Evolutionary conservation across 2,113 vertebrate genomes (phyloP).

Genomic region (Notiomystis cincta): DNA sequence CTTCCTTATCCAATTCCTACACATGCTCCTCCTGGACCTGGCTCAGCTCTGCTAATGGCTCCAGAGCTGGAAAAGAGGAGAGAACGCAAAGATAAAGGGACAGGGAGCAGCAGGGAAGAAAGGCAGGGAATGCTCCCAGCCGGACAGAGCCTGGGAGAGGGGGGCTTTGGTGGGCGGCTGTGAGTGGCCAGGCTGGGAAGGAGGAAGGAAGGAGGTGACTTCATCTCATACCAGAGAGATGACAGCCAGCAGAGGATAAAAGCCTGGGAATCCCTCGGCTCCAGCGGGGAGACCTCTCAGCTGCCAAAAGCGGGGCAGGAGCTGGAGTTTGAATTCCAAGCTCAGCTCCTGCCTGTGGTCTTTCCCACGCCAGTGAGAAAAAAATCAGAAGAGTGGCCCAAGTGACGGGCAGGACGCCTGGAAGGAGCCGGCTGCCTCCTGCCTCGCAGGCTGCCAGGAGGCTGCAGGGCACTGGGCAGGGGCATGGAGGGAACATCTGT

Average conservation of each 20-base stretch:
- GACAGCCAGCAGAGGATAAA: conserved; percentile 1
- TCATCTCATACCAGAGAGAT: conserved; percentile 1
- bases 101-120: background rate
- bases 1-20: conserved; percentile 23
- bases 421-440: background rate
- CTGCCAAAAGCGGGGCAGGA: background rate
- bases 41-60: background rate
- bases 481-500: background rate
- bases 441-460: background rate
- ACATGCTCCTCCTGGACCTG: background rate
- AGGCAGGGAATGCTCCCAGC: background rate
- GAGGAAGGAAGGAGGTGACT: conserved; percentile 10
- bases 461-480: background rate
- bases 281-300: background rate
- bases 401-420: accelerated
- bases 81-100: background rate
- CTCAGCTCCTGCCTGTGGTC: background rate
- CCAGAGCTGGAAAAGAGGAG: background rate
- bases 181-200: background rate
- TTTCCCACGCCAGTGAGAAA: background rate
- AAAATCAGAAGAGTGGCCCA: background rate
- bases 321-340: background rate
- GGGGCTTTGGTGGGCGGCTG: accelerated
- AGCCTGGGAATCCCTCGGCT: conserved; percentile 11
- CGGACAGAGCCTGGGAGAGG: background rate